Percentiles rank a stretch among this genome's conserved stretches.
Conservation (phyloP, 1,140 invertebrate species). For the Mercenaria mercenaria region DNA sequence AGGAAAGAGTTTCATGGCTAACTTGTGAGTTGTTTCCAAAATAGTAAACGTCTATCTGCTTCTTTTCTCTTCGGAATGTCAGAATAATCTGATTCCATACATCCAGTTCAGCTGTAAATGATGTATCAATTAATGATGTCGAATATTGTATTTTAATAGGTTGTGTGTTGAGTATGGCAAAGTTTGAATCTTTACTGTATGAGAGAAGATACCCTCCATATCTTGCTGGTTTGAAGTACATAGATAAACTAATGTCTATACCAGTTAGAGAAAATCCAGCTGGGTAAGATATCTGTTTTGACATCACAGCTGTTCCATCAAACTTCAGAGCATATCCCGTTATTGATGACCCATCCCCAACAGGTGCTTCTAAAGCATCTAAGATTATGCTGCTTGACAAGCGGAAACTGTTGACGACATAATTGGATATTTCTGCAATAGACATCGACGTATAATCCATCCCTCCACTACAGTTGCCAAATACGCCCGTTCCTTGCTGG, state of each 20-base stretch:
- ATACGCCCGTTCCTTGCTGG: slow-evolving; percentile 54
- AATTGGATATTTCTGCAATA: slow-evolving; percentile 8
- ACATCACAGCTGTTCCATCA: slow-evolving; percentile 68
- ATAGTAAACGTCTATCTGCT: slow-evolving; percentile 67
- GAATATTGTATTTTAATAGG: slow-evolving; percentile 67
- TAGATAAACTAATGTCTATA: slow-evolving; percentile 66
- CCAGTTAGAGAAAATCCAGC: background rate
- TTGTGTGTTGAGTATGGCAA: slow-evolving; percentile 50
- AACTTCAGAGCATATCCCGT: slow-evolving; percentile 71
- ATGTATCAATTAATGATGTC: slow-evolving; percentile 13
- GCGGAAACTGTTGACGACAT: slow-evolving; percentile 46
- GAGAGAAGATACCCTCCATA: slow-evolving; percentile 70
- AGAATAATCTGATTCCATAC: slow-evolving; percentile 76
- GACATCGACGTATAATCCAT: slow-evolving; percentile 46
- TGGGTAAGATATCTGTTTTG: slow-evolving; percentile 49
- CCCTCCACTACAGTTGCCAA: slow-evolving; percentile 58
- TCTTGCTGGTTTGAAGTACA: slow-evolving; percentile 67
- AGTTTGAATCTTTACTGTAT: slow-evolving; percentile 64
- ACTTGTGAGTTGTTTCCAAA: slow-evolving; percentile 62
- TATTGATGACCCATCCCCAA: background rate
- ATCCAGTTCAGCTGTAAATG: slow-evolving; percentile 36
- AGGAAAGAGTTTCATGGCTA: slow-evolving; percentile 37
- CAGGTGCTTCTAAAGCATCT: slow-evolving; percentile 1
- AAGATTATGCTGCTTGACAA: slow-evolving; percentile 48
- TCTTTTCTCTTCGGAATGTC: slow-evolving; percentile 47